A percentile compares a stretch with the other conserved stretches of the same genome.
Conservation (phyloP, 2,888 invertebrate genomes). For the Oscheius onirici region DNA sequence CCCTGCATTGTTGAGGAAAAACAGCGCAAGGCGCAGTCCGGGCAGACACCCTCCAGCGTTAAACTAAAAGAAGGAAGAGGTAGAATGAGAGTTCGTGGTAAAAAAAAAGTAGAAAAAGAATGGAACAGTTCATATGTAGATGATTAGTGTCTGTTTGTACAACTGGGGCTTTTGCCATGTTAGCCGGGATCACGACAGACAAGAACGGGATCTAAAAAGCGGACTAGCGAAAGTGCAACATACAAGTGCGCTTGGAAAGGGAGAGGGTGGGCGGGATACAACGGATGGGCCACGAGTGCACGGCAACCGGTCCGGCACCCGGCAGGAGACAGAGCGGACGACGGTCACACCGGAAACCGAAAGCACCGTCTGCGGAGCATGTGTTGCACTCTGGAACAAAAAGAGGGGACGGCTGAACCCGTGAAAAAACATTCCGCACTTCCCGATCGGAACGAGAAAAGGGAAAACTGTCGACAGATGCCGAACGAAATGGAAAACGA, state of each 20-base stretch:
- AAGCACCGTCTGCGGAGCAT: slow-evolving; percentile 15
- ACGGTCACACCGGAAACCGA: slow-evolving; percentile 19
- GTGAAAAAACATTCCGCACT: slow-evolving; percentile 1
- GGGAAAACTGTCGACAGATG: not conserved
- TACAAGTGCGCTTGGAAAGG: slow-evolving; percentile 32
- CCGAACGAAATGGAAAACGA: not conserved
- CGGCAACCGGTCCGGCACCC: slow-evolving; percentile 27
- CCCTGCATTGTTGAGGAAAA: slow-evolving; percentile 32
- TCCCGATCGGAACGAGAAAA: not conserved
- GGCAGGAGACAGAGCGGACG: slow-evolving; percentile 12
- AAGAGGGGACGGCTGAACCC: not conserved
- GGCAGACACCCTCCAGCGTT: slow-evolving; percentile 56
- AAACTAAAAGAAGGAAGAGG: slow-evolving; percentile 25
- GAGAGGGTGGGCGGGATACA: slow-evolving; percentile 33
- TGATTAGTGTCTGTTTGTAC: not conserved
- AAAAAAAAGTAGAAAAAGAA: slow-evolving; percentile 1
- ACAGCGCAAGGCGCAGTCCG: slow-evolving; percentile 46
- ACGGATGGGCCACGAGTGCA: slow-evolving; percentile 29
- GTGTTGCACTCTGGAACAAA: slow-evolving; percentile 27
- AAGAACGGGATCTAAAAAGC: slow-evolving; percentile 35
- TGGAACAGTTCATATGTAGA: not conserved
- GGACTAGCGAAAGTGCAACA: slow-evolving; percentile 32
- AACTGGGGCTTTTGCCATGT: slow-evolving; percentile 25
- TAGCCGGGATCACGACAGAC: slow-evolving; percentile 25
- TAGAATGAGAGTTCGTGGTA: not conserved